Base-by-base conservation (phyloP, 2,113 vertebrate genomes). In the Rattus rattus region DNA sequence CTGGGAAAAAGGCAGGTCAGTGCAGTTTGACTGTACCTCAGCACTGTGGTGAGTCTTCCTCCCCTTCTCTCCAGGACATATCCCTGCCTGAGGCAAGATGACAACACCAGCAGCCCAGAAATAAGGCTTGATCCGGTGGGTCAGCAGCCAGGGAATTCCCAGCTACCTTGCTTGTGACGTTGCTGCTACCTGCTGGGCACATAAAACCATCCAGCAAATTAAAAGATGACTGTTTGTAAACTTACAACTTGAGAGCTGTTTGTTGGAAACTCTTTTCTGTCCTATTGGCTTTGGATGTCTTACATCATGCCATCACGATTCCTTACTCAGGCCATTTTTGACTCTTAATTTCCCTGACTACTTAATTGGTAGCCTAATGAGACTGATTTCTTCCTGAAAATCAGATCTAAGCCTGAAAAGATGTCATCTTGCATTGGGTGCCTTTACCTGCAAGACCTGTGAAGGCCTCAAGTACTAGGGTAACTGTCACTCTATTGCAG, bases 11-110 rank as follows among this genome's bases (percentile, higher is more conserved):
- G n/a, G 49, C 75, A 67, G 49, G 36, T 22, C 36, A 4, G 4
- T 17, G 28, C 4, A 0, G 4, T 1, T 0, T 14, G 20, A n/a
- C 33, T 33, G 90, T 22, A 7, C 7, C 33, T 30, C 36, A 0
- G 43, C 61, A 13, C n/a, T 24, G 12, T 24, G 11, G 12, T 67
- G n/a, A 26, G 8, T 2, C 8, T n/a, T 39, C 26, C 14, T 63
- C 59, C 33, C 76, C 24, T 54, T 19, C 70, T 4, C 1, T 49
- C 52, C 19, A 1, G n/a, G 26, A 1, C 54, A 19, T 39, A 8
- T 39, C 36, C 12, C 33, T 47, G 49, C 65, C 63, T 49, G n/a
- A 22, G 49, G 39, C 36, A 30, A 63, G 11, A n/a, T 54, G 72
- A 39, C 80, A 36, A 47, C 39, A 43, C 12, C 33, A 33, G 54